phyloP scores from a whole-genome alignment of 2,888 invertebrate genomes.

The Caenorhabditis sp. region DNA sequence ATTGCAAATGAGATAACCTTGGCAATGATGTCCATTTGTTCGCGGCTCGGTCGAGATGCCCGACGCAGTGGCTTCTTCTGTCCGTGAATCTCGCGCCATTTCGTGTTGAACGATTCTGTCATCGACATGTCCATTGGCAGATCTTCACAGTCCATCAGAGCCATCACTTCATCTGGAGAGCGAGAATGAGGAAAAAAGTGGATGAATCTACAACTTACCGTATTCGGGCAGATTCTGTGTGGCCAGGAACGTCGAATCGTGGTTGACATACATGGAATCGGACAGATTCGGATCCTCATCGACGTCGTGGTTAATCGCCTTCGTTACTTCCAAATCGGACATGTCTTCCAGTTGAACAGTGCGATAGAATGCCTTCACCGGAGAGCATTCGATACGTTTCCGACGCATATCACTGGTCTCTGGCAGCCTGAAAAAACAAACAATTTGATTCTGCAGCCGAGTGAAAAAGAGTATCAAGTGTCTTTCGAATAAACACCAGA shows the following conservation, averaged over 20 bases:
- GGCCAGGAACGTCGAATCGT: slow-evolving; percentile 49
- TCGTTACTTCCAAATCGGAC: slow-evolving; percentile 62
- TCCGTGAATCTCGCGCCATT: slow-evolving; percentile 67
- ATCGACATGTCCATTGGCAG: slow-evolving; percentile 49
- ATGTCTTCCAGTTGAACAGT: slow-evolving; percentile 64
- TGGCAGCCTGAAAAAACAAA: slow-evolving; percentile 42
- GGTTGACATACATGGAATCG: slow-evolving; percentile 70
- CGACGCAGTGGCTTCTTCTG: slow-evolving; percentile 46
- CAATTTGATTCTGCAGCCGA: slow-evolving; percentile 21
- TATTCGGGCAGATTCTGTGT: slow-evolving; percentile 60
- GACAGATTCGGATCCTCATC: slow-evolving; percentile 61
- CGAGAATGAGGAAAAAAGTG: background rate
- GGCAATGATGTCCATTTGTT: slow-evolving; percentile 59
- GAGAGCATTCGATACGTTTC: slow-evolving; percentile 59
- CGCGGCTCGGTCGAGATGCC: slow-evolving; percentile 43
- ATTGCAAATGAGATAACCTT: slow-evolving; percentile 52
- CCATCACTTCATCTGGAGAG: slow-evolving; percentile 70
- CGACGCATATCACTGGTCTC: slow-evolving; percentile 49
- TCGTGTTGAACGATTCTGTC: slow-evolving; percentile 65
- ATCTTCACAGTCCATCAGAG: slow-evolving; percentile 57
- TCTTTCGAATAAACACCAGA: slow-evolving; percentile 17
- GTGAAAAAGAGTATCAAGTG: slow-evolving; percentile 20
- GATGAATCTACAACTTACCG: slow-evolving; percentile 36
- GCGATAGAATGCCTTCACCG: slow-evolving; percentile 65
- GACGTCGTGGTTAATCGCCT: slow-evolving; percentile 54